These are phyloP conservation scores for Cryptus viduatorius DNA, from an alignment of 2,888 invertebrate species.

Conservation along the genomic window DNA sequence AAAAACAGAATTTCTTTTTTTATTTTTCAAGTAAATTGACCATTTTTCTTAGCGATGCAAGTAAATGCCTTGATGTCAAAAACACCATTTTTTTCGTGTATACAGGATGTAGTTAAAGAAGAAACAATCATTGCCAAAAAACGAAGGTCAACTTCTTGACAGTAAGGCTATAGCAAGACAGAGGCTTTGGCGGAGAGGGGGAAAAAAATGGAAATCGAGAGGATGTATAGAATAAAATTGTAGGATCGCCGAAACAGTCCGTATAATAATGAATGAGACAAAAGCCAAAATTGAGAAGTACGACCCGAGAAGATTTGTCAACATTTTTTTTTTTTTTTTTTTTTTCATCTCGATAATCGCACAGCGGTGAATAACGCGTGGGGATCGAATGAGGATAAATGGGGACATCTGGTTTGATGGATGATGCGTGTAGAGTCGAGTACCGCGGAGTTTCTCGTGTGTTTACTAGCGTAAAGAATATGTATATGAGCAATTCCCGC, in stretches of 20 bases:
- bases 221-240: constrained; percentile 20
- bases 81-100: constrained; percentile 59
- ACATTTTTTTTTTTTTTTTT: not conserved
- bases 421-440: constrained; percentile 45
- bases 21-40: not conserved
- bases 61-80: constrained; percentile 47
- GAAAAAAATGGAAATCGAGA: constrained; percentile 65
- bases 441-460: constrained; percentile 41
- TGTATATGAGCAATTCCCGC: constrained; percentile 21
- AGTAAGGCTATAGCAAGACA: constrained; percentile 86
- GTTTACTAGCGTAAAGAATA: constrained; percentile 23
- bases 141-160: constrained; percentile 98
- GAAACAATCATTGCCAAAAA: constrained; percentile 94
- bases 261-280: not conserved
- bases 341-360: constrained; percentile 20
- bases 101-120: constrained; percentile 75
- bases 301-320: constrained; percentile 3
- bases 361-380: constrained; percentile 20
- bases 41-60: constrained; percentile 44
- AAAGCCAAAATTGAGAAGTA: not conserved
- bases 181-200: constrained; percentile 78
- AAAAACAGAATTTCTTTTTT: too few relatives aligned
- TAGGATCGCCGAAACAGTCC: not conserved
- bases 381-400: constrained; percentile 53
- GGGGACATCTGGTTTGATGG: constrained; percentile 47